Evolutionary conservation across 2,113 vertebrate genomes (phyloP).

Genomic region (Xiphophorus maculatus): DNA sequence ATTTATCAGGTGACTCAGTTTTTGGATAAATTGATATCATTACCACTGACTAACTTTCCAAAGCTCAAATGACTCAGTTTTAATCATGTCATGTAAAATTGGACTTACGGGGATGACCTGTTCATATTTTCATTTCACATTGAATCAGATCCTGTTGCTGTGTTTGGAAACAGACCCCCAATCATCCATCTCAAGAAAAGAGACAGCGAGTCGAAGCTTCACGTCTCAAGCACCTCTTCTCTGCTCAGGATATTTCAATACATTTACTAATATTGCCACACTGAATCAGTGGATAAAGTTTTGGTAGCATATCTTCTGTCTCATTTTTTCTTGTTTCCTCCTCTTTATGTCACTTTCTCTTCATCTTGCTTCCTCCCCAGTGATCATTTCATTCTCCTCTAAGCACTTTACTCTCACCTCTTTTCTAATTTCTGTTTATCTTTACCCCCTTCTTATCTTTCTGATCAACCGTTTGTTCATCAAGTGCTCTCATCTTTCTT

Average conservation of each 20-base stretch:
- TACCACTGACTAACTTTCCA: slow-evolving; percentile 33
- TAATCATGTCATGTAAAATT: slow-evolving; percentile 50
- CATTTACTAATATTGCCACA: no score
- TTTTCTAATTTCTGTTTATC: slow-evolving; percentile 45
- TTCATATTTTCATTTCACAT: slow-evolving; percentile 42
- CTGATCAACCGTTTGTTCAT: slow-evolving; percentile 12
- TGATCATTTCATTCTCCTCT: slow-evolving; percentile 33
- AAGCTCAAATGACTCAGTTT: slow-evolving; percentile 41
- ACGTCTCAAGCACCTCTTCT: slow-evolving; percentile 57
- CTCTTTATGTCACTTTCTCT: not conserved
- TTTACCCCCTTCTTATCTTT: slow-evolving; percentile 6
- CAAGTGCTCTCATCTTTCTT: slow-evolving; percentile 29
- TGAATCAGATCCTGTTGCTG: slow-evolving; percentile 49
- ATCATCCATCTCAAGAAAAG: slow-evolving; percentile 61
- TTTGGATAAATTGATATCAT: slow-evolving; percentile 28
- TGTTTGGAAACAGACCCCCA: slow-evolving; percentile 40
- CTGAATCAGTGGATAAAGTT: no score
- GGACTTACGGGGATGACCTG: slow-evolving; percentile 11
- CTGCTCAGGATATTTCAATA: slow-evolving; percentile 40
- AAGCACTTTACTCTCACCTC: slow-evolving; percentile 35
- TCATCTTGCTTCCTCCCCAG: not conserved
- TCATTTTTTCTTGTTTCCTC: slow-evolving; percentile 6
- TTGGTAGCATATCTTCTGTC: no score
- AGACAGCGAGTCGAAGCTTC: slow-evolving; percentile 63
- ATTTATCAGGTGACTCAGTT: not conserved